Base-by-base conservation (phyloP, 2,113 vertebrate species). In the Cygnus buccinator region DNA sequence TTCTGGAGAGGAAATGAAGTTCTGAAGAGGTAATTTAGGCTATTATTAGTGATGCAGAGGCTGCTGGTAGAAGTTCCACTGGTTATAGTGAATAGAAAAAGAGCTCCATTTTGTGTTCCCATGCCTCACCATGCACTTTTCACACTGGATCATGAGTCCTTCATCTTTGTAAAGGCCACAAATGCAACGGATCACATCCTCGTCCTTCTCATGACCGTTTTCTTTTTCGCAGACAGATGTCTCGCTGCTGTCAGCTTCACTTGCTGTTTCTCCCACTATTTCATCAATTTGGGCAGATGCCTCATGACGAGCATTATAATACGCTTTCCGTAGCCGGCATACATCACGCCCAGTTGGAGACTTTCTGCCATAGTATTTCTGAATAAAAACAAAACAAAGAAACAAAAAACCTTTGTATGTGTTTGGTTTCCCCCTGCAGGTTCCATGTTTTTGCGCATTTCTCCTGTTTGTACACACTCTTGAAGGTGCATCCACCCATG, bases 91-190 rank as follows among this genome's bases (percentile, higher is more conserved):
- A 10, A 21, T 0, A 25, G 11, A 9, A 20, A 5, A 12, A n/a
- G 50, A 65, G 19, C 57, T 43, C 35, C 7, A 6, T 8, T 33
- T 4, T 2, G 65, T 6, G 10, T 4, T 7, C 8, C 31, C 13
- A 54, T 15, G 71, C 76, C 98, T 98, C 90, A 99, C 99, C 99
- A 99, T 99, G 98, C 99, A 99, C 97, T 99, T 99, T 82, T 99
- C 99, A 63, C 99, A 99, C 97, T 99, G 99, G 98, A 99, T 99
- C 99, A 99, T 99, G 68, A 99, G 98, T 68, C 99, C 99, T 95
- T 99, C 99, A 1, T 99, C 99, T 95, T 99, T 99, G 98, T 99
- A 99, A 97, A 99, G 99, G 96, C 99, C 99, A 66, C 99, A 99
- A 95, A 99, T 99, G 97, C 99, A 99, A 46, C 99, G 99, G 97